Evolutionary conservation across 1,140 invertebrate genomes (phyloP).

Genomic region (Cotesia glomerata): DNA sequence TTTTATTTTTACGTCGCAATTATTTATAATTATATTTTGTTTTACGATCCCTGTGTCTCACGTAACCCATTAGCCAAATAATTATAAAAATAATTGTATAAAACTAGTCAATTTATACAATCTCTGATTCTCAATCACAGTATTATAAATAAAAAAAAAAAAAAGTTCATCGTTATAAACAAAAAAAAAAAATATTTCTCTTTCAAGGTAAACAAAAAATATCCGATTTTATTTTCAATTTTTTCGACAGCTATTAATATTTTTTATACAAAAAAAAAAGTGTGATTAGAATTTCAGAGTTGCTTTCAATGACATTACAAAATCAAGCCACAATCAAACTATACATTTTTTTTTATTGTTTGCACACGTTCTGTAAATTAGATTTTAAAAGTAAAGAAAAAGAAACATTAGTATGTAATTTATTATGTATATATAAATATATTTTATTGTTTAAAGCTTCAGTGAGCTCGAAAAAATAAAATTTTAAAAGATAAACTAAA

Average conservation of each 20-base stretch:
- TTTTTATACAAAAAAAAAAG: conserved; percentile 6
- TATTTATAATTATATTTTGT: not conserved
- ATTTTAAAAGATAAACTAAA: not conserved
- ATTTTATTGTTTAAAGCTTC: not conserved
- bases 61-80: conserved; percentile 49
- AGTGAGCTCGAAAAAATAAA: not conserved
- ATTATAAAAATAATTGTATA: conserved; percentile 66
- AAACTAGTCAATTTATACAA: conserved; percentile 64
- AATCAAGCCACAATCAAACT: conserved; percentile 58
- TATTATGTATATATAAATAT: conserved; percentile 10
- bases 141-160: conserved; percentile 44
- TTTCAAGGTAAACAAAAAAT: conserved; percentile 25
- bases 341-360: conserved; percentile 13
- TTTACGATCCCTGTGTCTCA: conserved; percentile 20
- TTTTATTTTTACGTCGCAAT: not conserved
- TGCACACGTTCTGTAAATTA: conserved; percentile 13
- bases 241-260: conserved; percentile 23
- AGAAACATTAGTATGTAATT: conserved; percentile 17
- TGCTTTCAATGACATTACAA: conserved; percentile 53
- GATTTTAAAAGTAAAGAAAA: conserved; percentile 26
- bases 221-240: conserved; percentile 24
- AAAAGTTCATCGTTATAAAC: conserved; percentile 18
- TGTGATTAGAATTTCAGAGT: conserved; percentile 60
- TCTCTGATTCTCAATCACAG: conserved; percentile 60
- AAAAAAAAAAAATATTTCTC: conserved; percentile 26